Conservation (phyloP, 2,797 vertebrate genomes). For the Sphenopsis melanotis region DNA sequence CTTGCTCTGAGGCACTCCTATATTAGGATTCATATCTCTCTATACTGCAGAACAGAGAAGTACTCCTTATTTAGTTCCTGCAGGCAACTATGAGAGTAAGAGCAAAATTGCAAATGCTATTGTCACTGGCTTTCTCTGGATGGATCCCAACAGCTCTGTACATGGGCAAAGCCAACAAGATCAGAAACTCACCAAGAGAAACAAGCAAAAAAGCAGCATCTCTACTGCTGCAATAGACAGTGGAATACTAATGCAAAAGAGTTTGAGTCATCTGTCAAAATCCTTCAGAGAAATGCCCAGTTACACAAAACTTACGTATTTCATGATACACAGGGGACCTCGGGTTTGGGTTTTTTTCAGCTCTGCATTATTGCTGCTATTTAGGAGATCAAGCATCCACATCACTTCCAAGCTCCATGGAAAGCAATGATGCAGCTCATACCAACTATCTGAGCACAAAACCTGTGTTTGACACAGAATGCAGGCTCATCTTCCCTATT, state of each 20-base stretch:
- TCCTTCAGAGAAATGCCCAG: neutral
- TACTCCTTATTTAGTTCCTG: conserved; percentile 56
- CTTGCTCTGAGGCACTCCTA: conserved; percentile 1
- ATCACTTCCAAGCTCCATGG: neutral
- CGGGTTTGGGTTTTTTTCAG: neutral
- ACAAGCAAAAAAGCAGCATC: neutral
- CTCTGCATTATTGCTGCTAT: neutral
- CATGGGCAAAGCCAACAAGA: neutral
- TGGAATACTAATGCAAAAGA: neutral
- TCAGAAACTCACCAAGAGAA: neutral
- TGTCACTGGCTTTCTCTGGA: conserved; percentile 31
- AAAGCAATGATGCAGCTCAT: neutral
- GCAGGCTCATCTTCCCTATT: neutral
- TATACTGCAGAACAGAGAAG: neutral
- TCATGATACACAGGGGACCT: neutral
- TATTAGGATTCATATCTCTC: conserved; percentile 48
- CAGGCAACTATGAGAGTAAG: neutral
- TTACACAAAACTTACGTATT: neutral
- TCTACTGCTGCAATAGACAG: neutral
- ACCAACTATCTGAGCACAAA: neutral
- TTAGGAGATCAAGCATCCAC: neutral
- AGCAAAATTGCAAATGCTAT: neutral
- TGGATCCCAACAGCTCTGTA: neutral
- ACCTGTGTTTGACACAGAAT: neutral
- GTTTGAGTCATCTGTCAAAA: neutral